These are phyloP conservation scores for Entomyzon cyanotis DNA, from an alignment of 2,113 vertebrate genomes.

Conservation along the genomic window DNA sequence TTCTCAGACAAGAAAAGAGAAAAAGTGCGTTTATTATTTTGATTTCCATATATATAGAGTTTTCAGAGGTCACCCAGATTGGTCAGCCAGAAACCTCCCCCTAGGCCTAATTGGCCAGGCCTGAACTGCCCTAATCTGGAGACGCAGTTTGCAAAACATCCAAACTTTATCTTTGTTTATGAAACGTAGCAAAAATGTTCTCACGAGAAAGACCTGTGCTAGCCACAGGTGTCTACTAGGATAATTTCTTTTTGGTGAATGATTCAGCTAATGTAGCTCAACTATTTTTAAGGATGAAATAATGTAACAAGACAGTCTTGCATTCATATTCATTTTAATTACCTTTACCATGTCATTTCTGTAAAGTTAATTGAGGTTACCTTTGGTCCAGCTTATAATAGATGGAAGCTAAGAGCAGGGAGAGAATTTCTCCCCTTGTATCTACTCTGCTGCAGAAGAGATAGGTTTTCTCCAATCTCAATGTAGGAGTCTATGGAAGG, in stretches of 20 bases:
- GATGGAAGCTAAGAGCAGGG: not conserved
- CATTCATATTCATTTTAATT: slow-evolving; percentile 5
- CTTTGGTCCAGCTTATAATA: not conserved
- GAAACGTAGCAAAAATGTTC: too few relatives aligned
- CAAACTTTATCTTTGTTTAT: too few relatives aligned
- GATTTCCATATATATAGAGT: too few relatives aligned
- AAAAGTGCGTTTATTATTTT: too few relatives aligned
- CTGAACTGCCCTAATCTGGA: too few relatives aligned
- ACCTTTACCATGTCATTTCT: not conserved
- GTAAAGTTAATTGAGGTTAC: slow-evolving; percentile 12
- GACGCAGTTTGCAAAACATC: too few relatives aligned
- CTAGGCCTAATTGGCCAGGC: too few relatives aligned
- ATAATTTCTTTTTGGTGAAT: not conserved
- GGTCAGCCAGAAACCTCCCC: too few relatives aligned
- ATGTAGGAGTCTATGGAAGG: not conserved
- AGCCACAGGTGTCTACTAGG: not conserved
- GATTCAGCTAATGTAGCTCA: not conserved
- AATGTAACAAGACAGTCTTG: not conserved
- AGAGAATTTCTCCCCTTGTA: not conserved
- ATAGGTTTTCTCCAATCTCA: not conserved
- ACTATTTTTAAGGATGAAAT: not conserved
- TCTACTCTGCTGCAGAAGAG: not conserved
- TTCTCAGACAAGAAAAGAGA: too few relatives aligned
- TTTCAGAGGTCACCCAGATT: too few relatives aligned
- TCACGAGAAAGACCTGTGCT: too few relatives aligned